Percentiles rank a stretch among this genome's conserved stretches.
phyloP scores from a whole-genome alignment of 2,797 vertebrate species.

The Chelonia mydas region DNA sequence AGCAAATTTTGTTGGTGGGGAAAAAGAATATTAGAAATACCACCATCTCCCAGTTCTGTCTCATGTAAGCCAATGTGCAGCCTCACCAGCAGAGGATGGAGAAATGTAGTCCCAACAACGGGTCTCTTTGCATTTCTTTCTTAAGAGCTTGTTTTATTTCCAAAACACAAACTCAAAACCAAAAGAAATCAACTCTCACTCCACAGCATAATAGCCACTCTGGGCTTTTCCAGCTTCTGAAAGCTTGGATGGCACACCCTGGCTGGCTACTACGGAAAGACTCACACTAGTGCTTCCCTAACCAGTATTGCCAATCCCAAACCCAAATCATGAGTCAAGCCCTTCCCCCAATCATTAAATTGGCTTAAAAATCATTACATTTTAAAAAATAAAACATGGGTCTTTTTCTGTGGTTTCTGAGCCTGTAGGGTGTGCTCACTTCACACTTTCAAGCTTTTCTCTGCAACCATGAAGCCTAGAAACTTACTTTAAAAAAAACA shows the following conservation, averaged over 20 bases:
- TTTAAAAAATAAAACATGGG: background rate
- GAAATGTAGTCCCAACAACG: background rate
- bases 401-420: background rate
- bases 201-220: background rate
- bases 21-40: no score
- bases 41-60: background rate
- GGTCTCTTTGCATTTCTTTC: background rate
- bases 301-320: background rate
- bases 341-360: no score
- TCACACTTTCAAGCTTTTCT: background rate
- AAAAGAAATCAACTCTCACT: constrained; percentile 1
- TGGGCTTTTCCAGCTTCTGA: background rate
- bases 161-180: background rate
- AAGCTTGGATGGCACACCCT: background rate
- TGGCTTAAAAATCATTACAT: background rate
- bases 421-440: background rate
- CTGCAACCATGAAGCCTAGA: background rate
- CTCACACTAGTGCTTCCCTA: background rate
- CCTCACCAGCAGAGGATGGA: background rate
- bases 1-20: background rate
- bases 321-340: background rate
- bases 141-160: background rate
- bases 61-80: background rate
- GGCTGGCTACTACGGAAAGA: background rate
- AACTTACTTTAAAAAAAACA: background rate